Conservation (phyloP, 1,140 invertebrate genomes). For the Papilio aristodemus region DNA sequence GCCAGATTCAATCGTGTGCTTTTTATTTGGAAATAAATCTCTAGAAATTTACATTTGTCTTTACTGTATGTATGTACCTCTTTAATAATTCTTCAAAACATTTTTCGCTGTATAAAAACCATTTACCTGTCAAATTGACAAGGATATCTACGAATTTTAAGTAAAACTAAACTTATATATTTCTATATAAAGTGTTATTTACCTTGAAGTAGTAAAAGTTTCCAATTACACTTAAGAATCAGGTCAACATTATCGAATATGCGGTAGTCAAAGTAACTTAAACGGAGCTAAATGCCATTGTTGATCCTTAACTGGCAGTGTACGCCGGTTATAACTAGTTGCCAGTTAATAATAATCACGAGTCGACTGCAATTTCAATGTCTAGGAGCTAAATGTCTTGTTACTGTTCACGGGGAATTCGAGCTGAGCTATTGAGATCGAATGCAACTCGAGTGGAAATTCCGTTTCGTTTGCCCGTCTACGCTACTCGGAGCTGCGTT, state of each 20-base stretch:
- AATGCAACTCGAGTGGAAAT: slow-evolving; percentile 28
- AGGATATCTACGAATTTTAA: too few relatives aligned
- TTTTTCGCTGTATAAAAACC: too few relatives aligned
- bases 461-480: slow-evolving; percentile 25
- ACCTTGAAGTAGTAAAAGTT: too few relatives aligned
- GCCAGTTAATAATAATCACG: slow-evolving; percentile 69
- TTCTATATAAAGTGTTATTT: too few relatives aligned
- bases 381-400: slow-evolving; percentile 45
- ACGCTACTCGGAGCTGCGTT: not conserved
- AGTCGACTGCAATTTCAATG: slow-evolving; percentile 59
- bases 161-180: too few relatives aligned
- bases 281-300: slow-evolving; percentile 52
- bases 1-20: too few relatives aligned
- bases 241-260: not conserved
- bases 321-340: slow-evolving; percentile 55
- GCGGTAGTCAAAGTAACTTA: not conserved
- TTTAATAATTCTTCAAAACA: too few relatives aligned
- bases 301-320: slow-evolving; percentile 53
- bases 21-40: too few relatives aligned
- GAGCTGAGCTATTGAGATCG: slow-evolving; percentile 33
- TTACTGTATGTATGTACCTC: too few relatives aligned
- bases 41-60: too few relatives aligned
- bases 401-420: slow-evolving; percentile 37
- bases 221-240: not conserved
- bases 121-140: too few relatives aligned